These are phyloP conservation scores for Pachycephala philippinensis DNA, from an alignment of 2,113 vertebrate species.

Conservation along the genomic window DNA sequence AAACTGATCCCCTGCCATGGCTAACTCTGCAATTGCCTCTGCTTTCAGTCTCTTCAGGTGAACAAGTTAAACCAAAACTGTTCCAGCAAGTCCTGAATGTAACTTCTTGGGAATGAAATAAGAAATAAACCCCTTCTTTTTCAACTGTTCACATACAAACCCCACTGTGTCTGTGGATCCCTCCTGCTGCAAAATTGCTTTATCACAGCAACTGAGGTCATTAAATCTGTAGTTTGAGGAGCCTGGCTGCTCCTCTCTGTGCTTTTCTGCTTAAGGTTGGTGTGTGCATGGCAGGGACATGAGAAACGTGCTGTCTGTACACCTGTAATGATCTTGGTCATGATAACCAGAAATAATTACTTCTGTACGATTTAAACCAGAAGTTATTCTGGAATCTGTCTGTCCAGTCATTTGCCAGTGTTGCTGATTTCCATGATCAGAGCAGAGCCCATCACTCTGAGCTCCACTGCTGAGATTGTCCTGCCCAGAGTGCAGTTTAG, in stretches of 20 bases:
- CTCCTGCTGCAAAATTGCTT: background rate
- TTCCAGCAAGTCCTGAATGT: background rate
- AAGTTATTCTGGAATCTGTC: background rate
- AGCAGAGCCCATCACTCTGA: background rate
- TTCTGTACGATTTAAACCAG: background rate
- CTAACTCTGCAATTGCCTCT: background rate
- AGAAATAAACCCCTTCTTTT: background rate
- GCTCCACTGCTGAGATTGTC: background rate
- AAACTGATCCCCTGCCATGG: background rate
- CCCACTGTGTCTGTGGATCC: background rate
- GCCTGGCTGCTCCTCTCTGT: background rate
- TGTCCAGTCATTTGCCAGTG: background rate
- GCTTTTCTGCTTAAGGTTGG: background rate
- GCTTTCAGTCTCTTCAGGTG: background rate
- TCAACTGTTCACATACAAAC: background rate
- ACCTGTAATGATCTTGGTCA: background rate
- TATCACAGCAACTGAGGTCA: background rate
- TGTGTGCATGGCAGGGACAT: accelerated
- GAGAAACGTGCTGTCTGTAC: background rate
- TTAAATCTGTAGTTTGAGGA: background rate
- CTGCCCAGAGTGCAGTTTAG: background rate
- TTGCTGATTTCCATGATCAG: background rate
- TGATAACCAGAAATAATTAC: background rate
- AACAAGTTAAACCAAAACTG: background rate
- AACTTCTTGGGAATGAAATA: background rate